phyloP scores from a whole-genome alignment of 2,797 vertebrate species.

The Manis crassicaudata region DNA sequence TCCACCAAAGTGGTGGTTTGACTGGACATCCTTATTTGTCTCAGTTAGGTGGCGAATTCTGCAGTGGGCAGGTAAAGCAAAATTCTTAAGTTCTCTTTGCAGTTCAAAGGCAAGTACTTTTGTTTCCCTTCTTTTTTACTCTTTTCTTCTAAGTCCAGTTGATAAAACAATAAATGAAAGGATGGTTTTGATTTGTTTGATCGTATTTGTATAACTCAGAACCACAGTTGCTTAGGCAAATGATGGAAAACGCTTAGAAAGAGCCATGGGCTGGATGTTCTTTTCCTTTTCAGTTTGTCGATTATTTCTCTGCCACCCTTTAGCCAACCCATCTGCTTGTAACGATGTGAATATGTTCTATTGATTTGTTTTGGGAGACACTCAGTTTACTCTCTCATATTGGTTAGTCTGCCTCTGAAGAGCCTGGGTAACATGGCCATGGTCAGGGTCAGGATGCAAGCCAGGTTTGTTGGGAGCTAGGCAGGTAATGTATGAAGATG shows the following conservation, averaged over 20 bases:
- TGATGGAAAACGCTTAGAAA: neutral
- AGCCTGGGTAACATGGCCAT: neutral
- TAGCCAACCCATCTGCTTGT: neutral
- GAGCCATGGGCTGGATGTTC: neutral
- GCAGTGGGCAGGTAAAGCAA: neutral
- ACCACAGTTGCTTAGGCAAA: neutral
- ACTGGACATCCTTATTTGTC: neutral
- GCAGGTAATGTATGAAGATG: neutral
- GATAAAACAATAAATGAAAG: constrained; percentile 6
- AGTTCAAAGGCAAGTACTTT: neutral
- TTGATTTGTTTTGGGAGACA: neutral
- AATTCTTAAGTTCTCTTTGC: neutral
- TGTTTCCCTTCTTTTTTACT: neutral
- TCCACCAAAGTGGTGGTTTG: neutral
- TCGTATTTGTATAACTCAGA: neutral
- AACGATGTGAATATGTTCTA: neutral
- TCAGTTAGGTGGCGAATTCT: neutral
- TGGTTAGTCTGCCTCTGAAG: neutral
- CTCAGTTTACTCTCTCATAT: neutral
- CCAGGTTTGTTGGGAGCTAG: neutral
- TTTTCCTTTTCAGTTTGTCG: neutral
- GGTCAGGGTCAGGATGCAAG: neutral
- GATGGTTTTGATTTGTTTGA: neutral
- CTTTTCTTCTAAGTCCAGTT: neutral
- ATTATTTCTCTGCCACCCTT: neutral